A percentile compares a stretch with the other conserved stretches of the same genome.
These are phyloP conservation scores for Trissoscelio sp. DNA, from an alignment of 2,888 invertebrate genomes.

Conservation along the genomic window DNA sequence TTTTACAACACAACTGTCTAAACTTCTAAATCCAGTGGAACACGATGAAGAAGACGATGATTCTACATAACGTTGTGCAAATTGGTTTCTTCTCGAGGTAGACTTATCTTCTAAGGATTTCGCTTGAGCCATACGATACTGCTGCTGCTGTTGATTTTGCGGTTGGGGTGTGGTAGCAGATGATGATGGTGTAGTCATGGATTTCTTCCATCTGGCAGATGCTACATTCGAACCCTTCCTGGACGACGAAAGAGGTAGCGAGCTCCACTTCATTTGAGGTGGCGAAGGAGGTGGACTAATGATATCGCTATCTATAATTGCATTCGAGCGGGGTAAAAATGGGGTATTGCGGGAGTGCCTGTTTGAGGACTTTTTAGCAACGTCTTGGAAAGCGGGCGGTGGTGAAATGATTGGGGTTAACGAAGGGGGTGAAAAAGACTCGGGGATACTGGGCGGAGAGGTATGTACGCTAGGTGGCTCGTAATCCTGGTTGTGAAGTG, in stretches of 20 bases:
- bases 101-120: slow-evolving; percentile 85
- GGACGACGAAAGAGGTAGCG: slow-evolving; percentile 77
- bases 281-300: slow-evolving; percentile 85
- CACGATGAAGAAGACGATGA: slow-evolving; percentile 86
- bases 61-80: slow-evolving; percentile 85
- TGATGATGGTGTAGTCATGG: slow-evolving; percentile 68
- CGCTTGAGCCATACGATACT: slow-evolving; percentile 84
- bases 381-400: slow-evolving; percentile 88
- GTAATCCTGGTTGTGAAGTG: slow-evolving; percentile 79
- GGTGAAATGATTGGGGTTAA: slow-evolving; percentile 89
- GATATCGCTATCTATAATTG: slow-evolving; percentile 85
- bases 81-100: slow-evolving; percentile 85
- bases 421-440: slow-evolving; percentile 86
- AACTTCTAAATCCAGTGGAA: slow-evolving; percentile 87
- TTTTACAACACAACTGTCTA: slow-evolving; percentile 85
- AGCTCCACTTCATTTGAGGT: slow-evolving; percentile 81
- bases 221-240: slow-evolving; percentile 73
- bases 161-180: slow-evolving; percentile 61
- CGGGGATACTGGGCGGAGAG: slow-evolving; percentile 82
- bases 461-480: slow-evolving; percentile 81
- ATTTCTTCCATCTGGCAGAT: slow-evolving; percentile 76
- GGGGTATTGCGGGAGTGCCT: slow-evolving; percentile 80
- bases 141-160: slow-evolving; percentile 70
- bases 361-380: slow-evolving; percentile 75
- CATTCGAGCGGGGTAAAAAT: slow-evolving; percentile 85